Conservation (phyloP, 2,797 vertebrate genomes). For the Propithecus perrieri region DNA sequence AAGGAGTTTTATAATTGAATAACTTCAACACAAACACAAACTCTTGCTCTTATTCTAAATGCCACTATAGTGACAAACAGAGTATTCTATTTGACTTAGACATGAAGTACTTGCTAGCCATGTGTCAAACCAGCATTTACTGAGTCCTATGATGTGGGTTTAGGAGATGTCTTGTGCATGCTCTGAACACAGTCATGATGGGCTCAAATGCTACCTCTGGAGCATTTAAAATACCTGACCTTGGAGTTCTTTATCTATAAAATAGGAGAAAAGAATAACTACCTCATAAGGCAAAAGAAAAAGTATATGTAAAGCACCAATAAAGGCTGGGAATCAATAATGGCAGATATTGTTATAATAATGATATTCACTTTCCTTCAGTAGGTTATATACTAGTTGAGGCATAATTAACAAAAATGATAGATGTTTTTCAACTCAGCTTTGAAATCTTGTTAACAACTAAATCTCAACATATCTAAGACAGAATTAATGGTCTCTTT, state of each 20-base stretch:
- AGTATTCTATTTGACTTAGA: neutral
- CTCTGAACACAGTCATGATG: neutral
- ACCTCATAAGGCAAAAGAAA: neutral
- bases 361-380: neutral
- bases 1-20: neutral
- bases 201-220: neutral
- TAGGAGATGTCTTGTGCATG: neutral
- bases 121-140: neutral
- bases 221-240: neutral
- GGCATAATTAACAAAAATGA: neutral
- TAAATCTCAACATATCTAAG: neutral
- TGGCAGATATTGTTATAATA: neutral
- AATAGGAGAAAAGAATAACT: neutral
- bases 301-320: neutral
- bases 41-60: neutral
- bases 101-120: neutral
- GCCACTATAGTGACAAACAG: neutral
- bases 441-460: neutral
- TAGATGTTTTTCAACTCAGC: neutral
- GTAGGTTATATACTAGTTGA: neutral
- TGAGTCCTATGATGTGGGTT: rapidly evolving
- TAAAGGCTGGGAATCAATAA: neutral
- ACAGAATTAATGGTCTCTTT: neutral
- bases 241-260: neutral
- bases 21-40: neutral